Evolutionary conservation across 35 echinoderm and acorn worm genomes (phyloP), one percentile per base, ranked within the genome.

Genomic region (Stichopus chloronotus): DNA sequence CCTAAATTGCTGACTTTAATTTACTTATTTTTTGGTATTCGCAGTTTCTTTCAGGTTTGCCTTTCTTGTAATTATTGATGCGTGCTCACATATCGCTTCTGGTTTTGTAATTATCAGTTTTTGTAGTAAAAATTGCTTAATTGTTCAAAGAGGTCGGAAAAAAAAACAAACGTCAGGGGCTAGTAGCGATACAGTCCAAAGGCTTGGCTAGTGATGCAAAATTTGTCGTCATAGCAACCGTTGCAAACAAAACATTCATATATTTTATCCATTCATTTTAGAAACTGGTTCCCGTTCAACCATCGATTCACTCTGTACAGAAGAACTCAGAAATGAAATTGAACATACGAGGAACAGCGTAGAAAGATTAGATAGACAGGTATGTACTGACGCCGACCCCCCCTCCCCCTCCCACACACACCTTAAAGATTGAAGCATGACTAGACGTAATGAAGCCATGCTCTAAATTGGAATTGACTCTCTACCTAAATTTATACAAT

Each of bases 291-390:
- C 77, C 7, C 79, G 87, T 24, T 99, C 97, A 22, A 96, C 97
- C 19, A 93, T 93, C 7, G 95, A 99, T 87, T 99, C 97, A 2
- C 65, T 99, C 8, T 94, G 87, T 68, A 94, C 95, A 63, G 93
- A 96, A 82, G 97, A 99, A 80, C 93, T 99, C 25, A 85, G 92
- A 63, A 95, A 96, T 78, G 97, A 99, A 72, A 93, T 99, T 55
- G 97, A 99, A 79, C 96, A 96, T 82, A 99, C 97, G 13, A 88
- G 97, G 54, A 99, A 94, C 68, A 96, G 95, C 74, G 97, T 99
- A 53, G 97, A 99, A 87, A 92, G 97, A 43, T 85, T 99, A 58
- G 97, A 99, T 57, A 96, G 94, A 92, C 97, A 99, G 95, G 97
- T 98, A 93, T 58, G 63, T 7, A 53, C 13, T 54, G 52, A 81